phyloP scores from a whole-genome alignment of 2,797 vertebrate genomes.

The Bucorvus abyssinicus region DNA sequence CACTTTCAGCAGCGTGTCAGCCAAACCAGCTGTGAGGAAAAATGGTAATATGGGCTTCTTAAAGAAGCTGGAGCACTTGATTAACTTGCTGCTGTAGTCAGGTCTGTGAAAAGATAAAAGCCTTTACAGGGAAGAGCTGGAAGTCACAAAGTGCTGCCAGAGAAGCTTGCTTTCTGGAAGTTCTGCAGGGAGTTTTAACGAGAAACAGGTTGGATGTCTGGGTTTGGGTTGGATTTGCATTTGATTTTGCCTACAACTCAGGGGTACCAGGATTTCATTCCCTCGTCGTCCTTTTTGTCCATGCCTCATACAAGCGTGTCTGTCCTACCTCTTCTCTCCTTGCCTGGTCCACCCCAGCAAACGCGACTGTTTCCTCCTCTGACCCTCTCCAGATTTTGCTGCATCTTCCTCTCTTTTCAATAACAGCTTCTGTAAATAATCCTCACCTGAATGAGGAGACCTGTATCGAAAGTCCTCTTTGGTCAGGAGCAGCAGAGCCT shows the following conservation, averaged over 20 bases:
- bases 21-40: slow-evolving; percentile 14
- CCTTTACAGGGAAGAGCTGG: background rate
- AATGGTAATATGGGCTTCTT: slow-evolving; percentile 10
- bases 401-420: background rate
- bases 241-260: background rate
- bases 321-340: background rate
- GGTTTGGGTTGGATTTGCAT: background rate
- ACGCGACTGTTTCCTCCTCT: background rate
- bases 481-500: slow-evolving; percentile 95
- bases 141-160: background rate
- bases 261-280: background rate
- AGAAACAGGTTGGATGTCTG: background rate
- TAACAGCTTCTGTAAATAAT: background rate
- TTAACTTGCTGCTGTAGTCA: background rate
- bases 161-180: background rate
- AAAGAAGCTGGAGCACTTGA: slow-evolving; percentile 4
- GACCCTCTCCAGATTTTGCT: background rate
- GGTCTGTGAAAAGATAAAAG: slow-evolving; percentile 10
- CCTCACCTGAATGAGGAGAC: slow-evolving; percentile 92
- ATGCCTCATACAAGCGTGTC: background rate
- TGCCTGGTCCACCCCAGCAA: background rate
- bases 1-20: background rate
- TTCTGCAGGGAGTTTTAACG: background rate
- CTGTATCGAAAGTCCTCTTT: slow-evolving; percentile 99
- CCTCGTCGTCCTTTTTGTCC: background rate